Percentiles rank a stretch among this genome's conserved stretches.
Conservation (phyloP, 2,113 vertebrate genomes). For the Sapayoa aenigma region DNA sequence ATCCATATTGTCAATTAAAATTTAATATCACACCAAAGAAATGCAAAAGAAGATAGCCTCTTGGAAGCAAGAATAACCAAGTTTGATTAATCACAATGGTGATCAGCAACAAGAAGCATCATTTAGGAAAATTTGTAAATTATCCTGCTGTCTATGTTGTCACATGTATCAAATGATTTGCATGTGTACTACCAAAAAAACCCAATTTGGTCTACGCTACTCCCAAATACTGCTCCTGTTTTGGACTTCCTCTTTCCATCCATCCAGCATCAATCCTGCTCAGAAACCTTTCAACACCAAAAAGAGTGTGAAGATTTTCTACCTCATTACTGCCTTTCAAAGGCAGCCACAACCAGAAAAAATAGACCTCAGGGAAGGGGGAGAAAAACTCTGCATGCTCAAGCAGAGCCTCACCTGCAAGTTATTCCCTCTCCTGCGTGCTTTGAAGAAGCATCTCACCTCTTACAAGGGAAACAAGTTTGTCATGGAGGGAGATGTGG, state of each 20-base stretch:
- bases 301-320: not conserved
- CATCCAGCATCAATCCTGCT: not conserved
- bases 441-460: conserved; percentile 27
- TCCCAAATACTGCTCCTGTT: not conserved
- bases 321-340: conserved; percentile 24
- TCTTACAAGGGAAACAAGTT: not conserved
- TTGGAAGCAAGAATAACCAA: not conserved
- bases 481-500: not conserved
- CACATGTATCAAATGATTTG: not conserved
- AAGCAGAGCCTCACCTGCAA: conserved; percentile 2
- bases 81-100: not conserved
- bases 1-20: not conserved
- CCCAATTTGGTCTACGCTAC: not conserved
- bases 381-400: not conserved
- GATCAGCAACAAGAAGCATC: not conserved
- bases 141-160: not conserved
- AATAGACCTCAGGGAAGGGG: not conserved
- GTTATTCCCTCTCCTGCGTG: not conserved
- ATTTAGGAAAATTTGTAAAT: not conserved
- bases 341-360: not conserved
- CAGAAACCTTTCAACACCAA: not conserved
- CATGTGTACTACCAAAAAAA: fast-evolving
- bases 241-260: not conserved
- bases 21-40: not conserved
- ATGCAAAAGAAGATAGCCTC: not conserved